Conservation (phyloP, 2,797 vertebrate genomes). For the Delichon dasypus region DNA sequence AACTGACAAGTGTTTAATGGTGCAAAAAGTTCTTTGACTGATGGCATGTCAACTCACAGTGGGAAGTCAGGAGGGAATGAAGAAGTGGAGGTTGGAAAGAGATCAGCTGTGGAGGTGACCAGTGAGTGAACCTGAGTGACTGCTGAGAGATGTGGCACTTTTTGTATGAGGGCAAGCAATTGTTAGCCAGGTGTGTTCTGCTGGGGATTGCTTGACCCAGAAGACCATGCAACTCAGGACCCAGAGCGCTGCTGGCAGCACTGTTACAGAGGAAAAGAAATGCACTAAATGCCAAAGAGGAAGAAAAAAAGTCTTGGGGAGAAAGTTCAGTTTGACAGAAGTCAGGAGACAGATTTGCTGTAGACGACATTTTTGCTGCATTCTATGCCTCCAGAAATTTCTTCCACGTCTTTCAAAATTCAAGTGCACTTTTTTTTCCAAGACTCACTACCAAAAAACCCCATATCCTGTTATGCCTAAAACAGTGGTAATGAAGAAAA, state of each 20-base stretch:
- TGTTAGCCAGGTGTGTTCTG: background rate
- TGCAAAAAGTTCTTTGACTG: slow-evolving; percentile 16
- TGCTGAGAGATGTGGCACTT: background rate
- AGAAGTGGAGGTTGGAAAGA: background rate
- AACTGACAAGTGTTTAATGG: slow-evolving; percentile 13
- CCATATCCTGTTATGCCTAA: background rate
- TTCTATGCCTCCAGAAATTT: background rate
- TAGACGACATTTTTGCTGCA: background rate
- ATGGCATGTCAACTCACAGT: background rate
- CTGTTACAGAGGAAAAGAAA: background rate
- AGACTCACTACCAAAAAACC: background rate
- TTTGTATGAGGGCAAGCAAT: background rate
- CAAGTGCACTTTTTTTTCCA: background rate
- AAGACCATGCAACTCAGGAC: background rate
- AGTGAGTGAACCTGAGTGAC: background rate
- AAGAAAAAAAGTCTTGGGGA: background rate
- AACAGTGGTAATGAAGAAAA: background rate
- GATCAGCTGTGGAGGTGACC: background rate
- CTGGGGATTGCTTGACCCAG: background rate
- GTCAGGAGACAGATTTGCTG: background rate
- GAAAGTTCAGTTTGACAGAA: background rate
- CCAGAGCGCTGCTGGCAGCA: background rate
- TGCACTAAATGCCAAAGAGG: background rate
- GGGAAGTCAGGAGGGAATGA: background rate
- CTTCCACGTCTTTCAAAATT: background rate